These are phyloP conservation scores for Hydraecia micacea DNA, from an alignment of 2,888 invertebrate genomes.

Conservation along the genomic window DNA sequence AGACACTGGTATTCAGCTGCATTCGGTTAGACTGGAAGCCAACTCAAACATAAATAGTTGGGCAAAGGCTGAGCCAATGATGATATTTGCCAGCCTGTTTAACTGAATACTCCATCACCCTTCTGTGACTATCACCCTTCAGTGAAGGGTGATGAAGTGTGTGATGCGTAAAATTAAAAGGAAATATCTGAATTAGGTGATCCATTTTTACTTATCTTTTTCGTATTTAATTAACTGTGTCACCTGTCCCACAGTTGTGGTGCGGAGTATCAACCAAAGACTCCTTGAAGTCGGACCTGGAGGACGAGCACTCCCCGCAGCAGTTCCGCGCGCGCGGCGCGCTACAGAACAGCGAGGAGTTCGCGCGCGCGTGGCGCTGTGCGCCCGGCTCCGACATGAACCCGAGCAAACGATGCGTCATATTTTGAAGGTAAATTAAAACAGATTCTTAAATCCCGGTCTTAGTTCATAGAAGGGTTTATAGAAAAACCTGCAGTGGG, in stretches of 20 bases:
- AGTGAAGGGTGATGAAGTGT: too few relatives aligned
- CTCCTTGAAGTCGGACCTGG: slow-evolving; percentile 91
- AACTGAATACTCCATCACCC: neutral
- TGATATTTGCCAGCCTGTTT: neutral
- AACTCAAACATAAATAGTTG: too few relatives aligned
- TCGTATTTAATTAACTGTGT: neutral
- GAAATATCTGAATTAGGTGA: neutral
- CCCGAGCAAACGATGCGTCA: slow-evolving; percentile 86
- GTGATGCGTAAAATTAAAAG: too few relatives aligned
- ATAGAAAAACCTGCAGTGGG: neutral
- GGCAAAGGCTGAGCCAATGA: too few relatives aligned
- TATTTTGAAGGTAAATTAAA: slow-evolving; percentile 75
- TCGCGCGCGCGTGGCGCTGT: slow-evolving; percentile 91
- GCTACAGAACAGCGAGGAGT: slow-evolving; percentile 93
- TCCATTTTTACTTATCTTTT: neutral
- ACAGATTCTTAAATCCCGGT: neutral
- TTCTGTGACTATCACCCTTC: too few relatives aligned
- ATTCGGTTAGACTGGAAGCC: too few relatives aligned
- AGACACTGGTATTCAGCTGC: too few relatives aligned
- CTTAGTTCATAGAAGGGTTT: neutral
- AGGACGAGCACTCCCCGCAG: slow-evolving; percentile 94
- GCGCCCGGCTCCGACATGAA: slow-evolving; percentile 89
- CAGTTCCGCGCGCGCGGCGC: slow-evolving; percentile 92
- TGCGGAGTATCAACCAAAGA: slow-evolving; percentile 93
- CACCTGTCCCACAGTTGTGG: slow-evolving; percentile 89